Percentiles rank a stretch among this genome's conserved stretches.
Evolutionary conservation across 2,888 invertebrate species (phyloP).

Genomic region (Dynastes tityus): DNA sequence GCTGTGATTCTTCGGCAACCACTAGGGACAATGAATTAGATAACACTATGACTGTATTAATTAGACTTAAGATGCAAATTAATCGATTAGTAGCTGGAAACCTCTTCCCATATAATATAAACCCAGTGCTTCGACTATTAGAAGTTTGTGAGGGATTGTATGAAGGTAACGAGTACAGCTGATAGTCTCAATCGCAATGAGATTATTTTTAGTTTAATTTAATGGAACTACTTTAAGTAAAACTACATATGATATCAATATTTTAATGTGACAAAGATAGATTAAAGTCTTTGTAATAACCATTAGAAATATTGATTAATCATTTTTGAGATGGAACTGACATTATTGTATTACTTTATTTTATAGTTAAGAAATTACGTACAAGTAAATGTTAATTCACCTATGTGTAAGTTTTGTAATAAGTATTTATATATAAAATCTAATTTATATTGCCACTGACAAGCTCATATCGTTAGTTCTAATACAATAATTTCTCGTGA

Average conservation of each 20-base stretch:
- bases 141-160: constrained; percentile 90
- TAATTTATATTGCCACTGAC: constrained; percentile 39
- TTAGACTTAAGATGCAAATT: constrained; percentile 85
- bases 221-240: constrained; percentile 8
- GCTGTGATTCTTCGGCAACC: constrained; percentile 74
- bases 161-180: constrained; percentile 87
- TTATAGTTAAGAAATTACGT: constrained; percentile 26
- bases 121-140: constrained; percentile 86
- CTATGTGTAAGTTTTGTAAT: constrained; percentile 26
- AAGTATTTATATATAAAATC: constrained; percentile 45
- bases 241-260: constrained; percentile 6
- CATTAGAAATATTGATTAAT: constrained; percentile 10
- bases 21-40: constrained; percentile 75
- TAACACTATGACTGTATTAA: constrained; percentile 88
- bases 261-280: constrained; percentile 9
- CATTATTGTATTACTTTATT: constrained; percentile 26
- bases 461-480: constrained; percentile 31
- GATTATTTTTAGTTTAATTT: constrained; percentile 36
- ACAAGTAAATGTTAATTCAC: constrained; percentile 32
- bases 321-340: constrained; percentile 38
- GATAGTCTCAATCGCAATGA: constrained; percentile 64
- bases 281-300: neutral
- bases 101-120: constrained; percentile 92
- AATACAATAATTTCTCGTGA: constrained; percentile 1
- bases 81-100: constrained; percentile 87